Evolutionary conservation across 2,797 vertebrate genomes (phyloP).

Genomic region (Salarias fasciatus): DNA sequence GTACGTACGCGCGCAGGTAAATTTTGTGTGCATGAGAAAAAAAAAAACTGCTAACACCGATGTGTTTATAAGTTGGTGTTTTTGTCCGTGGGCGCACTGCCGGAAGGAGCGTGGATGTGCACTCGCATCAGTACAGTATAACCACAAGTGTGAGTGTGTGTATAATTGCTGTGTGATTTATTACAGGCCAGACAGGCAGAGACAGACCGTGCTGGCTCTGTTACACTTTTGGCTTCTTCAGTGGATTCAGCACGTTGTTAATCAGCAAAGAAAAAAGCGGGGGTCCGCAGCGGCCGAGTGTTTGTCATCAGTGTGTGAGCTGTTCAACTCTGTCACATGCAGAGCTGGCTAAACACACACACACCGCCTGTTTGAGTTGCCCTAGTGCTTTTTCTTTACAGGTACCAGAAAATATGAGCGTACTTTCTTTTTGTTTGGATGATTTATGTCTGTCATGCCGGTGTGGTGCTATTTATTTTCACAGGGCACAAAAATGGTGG

Average conservation of each 20-base stretch:
- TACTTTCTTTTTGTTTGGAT: too few species aligned
- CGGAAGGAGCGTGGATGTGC: not conserved
- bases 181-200: slow-evolving; percentile 36
- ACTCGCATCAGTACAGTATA: not conserved
- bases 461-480: too few species aligned
- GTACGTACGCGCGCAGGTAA: too few species aligned
- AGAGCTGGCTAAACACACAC: too few species aligned
- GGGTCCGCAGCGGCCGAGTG: not conserved
- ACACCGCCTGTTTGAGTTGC: too few species aligned
- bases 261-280: slow-evolving; percentile 62
- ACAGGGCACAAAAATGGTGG: too few species aligned
- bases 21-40: not conserved
- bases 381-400: too few species aligned
- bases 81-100: not conserved
- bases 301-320: not conserved
- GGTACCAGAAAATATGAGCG: too few species aligned
- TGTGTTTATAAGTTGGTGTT: slow-evolving; percentile 6
- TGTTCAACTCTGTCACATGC: too few species aligned
- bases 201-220: slow-evolving; percentile 30
- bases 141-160: slow-evolving; percentile 21
- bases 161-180: slow-evolving; percentile 61
- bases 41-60: not conserved
- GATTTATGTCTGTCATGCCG: too few species aligned
- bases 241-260: slow-evolving; percentile 49
- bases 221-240: slow-evolving; percentile 45